Base-by-base conservation (phyloP, 2,113 vertebrate species). In the Eleginops maclovinus region DNA sequence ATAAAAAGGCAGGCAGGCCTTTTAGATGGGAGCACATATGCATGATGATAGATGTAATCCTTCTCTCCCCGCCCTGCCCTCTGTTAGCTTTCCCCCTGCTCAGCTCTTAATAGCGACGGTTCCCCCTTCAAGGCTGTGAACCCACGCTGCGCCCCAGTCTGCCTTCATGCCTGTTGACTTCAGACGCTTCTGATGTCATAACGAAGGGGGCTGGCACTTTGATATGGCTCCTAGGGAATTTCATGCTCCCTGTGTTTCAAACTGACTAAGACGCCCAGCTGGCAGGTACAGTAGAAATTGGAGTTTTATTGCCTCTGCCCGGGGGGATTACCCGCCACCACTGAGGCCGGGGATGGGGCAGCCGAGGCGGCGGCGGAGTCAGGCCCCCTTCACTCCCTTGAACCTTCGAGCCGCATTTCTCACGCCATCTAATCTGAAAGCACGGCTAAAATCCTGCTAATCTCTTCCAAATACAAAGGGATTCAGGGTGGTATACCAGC, bases 91-190 rank as follows among this genome's bases (percentile, higher is more conserved):
- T 60, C 72, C 81, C 67, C 65, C 79, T n/a, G 21, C 63, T 47
- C 73, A 71, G 74, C 26, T 54, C 78, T 76, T 82, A 79, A 87
- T 72, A 71, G 76, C 81, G 21, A 75, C 36, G 61, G 81, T 86
- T 83, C 88, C 84, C 84, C 67, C 79, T 90, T 89, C 89, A 87
- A 90, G 88, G 88, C 92, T 92, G 86, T 91, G 88, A 93, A 90
- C 84, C 82, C 89, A 80, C 77, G 67, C 85, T 65, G 85, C 2
- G 72, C 91, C 91, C 88, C 82, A 89, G 86, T 77, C 85, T 79
- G 85, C 89, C 90, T 91, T 95, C 95, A 95, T 87, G 95, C 93
- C 75, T 94, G 92, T 94, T 94, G 92, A 95, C 92, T 94, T 94
- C 93, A 94, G 86, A 94, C 84, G 90, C 85, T 75, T 94, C 92